Percentiles rank a stretch among this genome's conserved stretches.
phyloP scores from a whole-genome alignment of 2,888 invertebrate genomes.

The Leptarthrus brevirostris region DNA sequence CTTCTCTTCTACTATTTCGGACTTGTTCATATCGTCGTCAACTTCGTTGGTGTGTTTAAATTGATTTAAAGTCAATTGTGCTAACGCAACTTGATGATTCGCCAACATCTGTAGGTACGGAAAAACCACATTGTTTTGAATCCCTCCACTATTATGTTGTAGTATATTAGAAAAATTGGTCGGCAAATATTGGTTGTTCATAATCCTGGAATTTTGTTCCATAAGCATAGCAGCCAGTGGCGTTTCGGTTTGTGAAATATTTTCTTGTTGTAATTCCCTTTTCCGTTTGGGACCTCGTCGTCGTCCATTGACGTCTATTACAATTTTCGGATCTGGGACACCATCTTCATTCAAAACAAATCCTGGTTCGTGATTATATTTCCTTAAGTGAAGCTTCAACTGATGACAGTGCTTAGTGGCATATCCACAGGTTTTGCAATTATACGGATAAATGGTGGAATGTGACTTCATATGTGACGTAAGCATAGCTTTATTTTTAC shows the following conservation, averaged over 20 bases:
- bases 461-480: conserved; percentile 98
- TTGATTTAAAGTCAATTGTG: conserved; percentile 63
- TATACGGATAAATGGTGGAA: conserved; percentile 90
- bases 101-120: conserved; percentile 65
- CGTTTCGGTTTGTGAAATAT: conserved; percentile 53
- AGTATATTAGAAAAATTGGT: conserved; percentile 62
- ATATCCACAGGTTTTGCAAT: conserved; percentile 93
- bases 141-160: conserved; percentile 61
- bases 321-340: conserved; percentile 85
- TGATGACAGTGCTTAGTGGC: conserved; percentile 99
- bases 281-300: conserved; percentile 84
- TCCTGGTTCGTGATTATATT: conserved; percentile 90
- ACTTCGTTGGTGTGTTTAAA: too few relatives aligned
- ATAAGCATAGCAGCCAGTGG: conserved; percentile 39
- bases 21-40: too few relatives aligned
- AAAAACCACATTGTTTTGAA: neutral
- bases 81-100: conserved; percentile 65
- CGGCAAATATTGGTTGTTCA: conserved; percentile 59
- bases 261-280: conserved; percentile 57
- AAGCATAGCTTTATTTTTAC: conserved; percentile 98
- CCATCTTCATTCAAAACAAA: conserved; percentile 93
- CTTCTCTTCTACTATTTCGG: conserved; percentile 41
- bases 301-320: conserved; percentile 94
- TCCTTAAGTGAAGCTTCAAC: conserved; percentile 92
- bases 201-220: conserved; percentile 39